Evolutionary conservation across 2,888 invertebrate species (phyloP).

Genomic region (Xylocampa areola): DNA sequence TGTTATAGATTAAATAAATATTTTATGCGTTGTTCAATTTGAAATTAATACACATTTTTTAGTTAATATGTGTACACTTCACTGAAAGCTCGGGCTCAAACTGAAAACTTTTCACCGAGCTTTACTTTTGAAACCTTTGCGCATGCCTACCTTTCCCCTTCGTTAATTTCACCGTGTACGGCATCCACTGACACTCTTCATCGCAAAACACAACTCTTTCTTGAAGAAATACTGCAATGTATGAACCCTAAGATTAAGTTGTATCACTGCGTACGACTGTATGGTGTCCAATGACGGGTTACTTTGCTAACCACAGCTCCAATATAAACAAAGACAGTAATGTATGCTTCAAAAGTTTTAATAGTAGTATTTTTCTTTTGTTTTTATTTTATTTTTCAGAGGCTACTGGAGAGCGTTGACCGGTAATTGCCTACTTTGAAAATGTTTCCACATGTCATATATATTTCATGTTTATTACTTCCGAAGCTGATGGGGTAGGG

Average conservation of each 20-base stretch:
- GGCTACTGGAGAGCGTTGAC: constrained; percentile 54
- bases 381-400: constrained; percentile 45
- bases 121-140: constrained; percentile 60
- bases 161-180: constrained; percentile 8
- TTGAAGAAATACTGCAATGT: constrained; percentile 14
- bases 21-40: background rate
- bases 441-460: constrained; percentile 43
- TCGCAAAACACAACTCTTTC: background rate
- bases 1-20: background rate
- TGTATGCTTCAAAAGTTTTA: constrained; percentile 11
- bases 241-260: background rate
- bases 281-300: too few species aligned
- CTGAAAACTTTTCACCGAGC: constrained; percentile 74
- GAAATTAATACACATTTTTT: background rate
- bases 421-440: constrained; percentile 49
- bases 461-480: constrained; percentile 40
- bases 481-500: constrained; percentile 18
- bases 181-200: constrained; percentile 20
- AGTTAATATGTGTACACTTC: constrained; percentile 46
- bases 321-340: constrained; percentile 1
- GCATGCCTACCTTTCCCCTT: constrained; percentile 62
- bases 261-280: too few species aligned
- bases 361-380: constrained; percentile 1
- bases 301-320: background rate
- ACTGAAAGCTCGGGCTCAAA: constrained; percentile 63